Evolutionary conservation across 2,888 invertebrate genomes (phyloP).

Genomic region (Stenichneumon culpator): DNA sequence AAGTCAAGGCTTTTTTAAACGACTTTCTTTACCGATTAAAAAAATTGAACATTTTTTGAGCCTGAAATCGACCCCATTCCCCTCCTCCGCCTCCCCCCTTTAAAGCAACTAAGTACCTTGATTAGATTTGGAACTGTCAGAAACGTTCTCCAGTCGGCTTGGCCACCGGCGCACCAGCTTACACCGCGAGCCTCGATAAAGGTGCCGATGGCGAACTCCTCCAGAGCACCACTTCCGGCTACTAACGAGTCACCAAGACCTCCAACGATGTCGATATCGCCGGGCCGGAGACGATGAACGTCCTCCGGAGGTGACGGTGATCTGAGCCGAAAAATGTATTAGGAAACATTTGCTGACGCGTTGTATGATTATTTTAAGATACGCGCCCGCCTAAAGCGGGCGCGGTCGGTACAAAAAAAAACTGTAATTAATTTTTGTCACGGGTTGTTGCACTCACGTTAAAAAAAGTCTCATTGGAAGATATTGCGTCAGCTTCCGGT

Average conservation of each 20-base stretch:
- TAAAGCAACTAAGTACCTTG: constrained; percentile 74
- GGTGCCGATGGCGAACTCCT: constrained; percentile 90
- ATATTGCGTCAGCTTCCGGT: too few relatives aligned
- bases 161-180: constrained; percentile 92
- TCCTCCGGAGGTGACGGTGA: constrained; percentile 86
- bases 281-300: constrained; percentile 90
- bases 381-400: too few relatives aligned
- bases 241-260: constrained; percentile 91
- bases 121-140: constrained; percentile 90
- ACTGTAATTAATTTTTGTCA: too few relatives aligned
- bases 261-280: constrained; percentile 90
- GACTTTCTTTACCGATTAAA: too few relatives aligned
- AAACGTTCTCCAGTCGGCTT: constrained; percentile 89
- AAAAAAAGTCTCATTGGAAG: too few relatives aligned
- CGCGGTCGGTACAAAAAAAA: too few relatives aligned
- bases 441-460: too few relatives aligned
- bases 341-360: background rate
- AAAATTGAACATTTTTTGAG: too few relatives aligned
- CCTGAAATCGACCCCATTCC: too few relatives aligned
- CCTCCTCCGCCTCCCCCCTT: too few relatives aligned
- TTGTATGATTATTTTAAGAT: too few relatives aligned
- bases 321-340: constrained; percentile 70
- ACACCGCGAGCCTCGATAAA: constrained; percentile 91
- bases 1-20: too few relatives aligned
- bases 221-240: constrained; percentile 91